Evolutionary conservation across 2,113 vertebrate species (phyloP).

Genomic region (Platichthys stellatus): DNA sequence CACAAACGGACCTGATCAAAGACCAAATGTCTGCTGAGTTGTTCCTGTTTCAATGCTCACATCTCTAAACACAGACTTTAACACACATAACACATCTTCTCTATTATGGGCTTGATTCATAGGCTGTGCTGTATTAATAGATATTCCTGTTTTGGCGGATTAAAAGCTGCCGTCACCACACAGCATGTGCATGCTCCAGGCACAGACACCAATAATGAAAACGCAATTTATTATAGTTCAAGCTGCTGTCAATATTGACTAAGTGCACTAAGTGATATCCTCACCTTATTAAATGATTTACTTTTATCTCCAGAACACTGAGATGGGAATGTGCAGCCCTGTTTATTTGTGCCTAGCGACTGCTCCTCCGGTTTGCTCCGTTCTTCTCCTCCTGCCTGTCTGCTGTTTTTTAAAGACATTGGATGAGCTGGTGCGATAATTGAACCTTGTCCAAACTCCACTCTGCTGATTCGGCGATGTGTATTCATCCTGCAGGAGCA

Average conservation of each 20-base stretch:
- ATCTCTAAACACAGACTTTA: not conserved
- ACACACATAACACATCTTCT: conserved; percentile 1
- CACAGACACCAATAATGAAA: not conserved
- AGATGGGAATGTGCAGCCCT: not conserved
- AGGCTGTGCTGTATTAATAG: not conserved
- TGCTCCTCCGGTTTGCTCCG: conserved; percentile 5
- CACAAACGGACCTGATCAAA: conserved; percentile 2
- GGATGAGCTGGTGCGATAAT: conserved; percentile 22
- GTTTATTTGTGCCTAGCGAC: conserved; percentile 30
- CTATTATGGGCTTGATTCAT: not conserved
- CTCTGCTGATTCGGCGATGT: conserved; percentile 26
- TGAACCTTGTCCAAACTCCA: conserved; percentile 24
- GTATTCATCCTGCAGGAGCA: conserved; percentile 22
- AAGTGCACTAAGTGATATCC: not conserved
- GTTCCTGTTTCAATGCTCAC: not conserved
- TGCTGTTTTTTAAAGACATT: conserved; percentile 21
- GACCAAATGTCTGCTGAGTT: conserved; percentile 1
- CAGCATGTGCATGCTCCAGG: not conserved
- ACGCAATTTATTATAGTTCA: not conserved
- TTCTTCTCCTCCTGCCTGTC: conserved; percentile 4
- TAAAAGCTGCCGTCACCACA: not conserved
- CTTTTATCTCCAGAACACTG: not conserved
- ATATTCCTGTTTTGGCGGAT: conserved; percentile 8
- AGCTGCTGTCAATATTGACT: not conserved
- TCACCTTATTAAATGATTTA: not conserved